Evolutionary conservation across 2,888 invertebrate species (phyloP).

Genomic region (Agrochola circellaris): DNA sequence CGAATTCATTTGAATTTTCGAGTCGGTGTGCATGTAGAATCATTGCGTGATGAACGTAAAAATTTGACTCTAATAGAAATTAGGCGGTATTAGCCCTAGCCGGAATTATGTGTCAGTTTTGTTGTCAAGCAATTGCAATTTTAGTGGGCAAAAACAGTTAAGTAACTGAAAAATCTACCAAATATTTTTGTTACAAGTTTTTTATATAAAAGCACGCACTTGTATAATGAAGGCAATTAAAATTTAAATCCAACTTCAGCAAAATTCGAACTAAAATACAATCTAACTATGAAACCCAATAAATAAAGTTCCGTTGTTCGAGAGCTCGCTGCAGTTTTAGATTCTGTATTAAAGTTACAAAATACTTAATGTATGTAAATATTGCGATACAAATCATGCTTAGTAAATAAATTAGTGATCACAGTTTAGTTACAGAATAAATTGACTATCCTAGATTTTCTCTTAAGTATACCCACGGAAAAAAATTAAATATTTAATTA

Average conservation of each 20-base stretch:
- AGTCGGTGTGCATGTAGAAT: background rate
- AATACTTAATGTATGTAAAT: background rate
- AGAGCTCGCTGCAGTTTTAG: slow-evolving; percentile 41
- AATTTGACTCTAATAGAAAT: background rate
- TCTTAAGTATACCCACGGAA: background rate
- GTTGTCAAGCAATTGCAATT: background rate
- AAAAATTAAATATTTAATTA: background rate
- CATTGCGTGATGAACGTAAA: background rate
- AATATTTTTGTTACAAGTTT: background rate
- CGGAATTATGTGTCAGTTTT: background rate
- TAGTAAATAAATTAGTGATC: background rate
- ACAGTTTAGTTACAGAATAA: background rate
- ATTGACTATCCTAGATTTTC: too few species aligned
- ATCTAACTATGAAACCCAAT: slow-evolving; percentile 46
- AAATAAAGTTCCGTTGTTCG: slow-evolving; percentile 49
- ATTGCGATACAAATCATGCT: background rate
- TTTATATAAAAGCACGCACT: background rate
- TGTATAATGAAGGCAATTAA: slow-evolving; percentile 13
- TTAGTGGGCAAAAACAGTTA: background rate
- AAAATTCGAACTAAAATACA: slow-evolving; percentile 43
- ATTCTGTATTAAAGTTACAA: slow-evolving; percentile 22
- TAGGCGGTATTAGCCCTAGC: background rate
- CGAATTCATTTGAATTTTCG: background rate
- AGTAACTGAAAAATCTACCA: too few species aligned
- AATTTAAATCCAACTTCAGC: slow-evolving; percentile 28